Conservation (phyloP, 2,113 vertebrate genomes). For the Hemichromis elongatus region DNA sequence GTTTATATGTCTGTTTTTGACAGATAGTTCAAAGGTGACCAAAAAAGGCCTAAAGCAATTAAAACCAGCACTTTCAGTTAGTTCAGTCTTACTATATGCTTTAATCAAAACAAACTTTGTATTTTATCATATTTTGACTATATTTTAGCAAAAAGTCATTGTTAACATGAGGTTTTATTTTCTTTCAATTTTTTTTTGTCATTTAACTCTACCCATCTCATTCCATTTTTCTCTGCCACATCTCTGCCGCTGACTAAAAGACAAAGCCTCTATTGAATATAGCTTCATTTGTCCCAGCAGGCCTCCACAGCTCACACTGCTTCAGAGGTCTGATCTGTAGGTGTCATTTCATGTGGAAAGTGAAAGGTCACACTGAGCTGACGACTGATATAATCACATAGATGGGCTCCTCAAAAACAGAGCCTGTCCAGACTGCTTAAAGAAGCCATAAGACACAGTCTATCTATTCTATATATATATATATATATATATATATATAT, state of each 20-base stretch:
- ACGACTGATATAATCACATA: conserved; percentile 25
- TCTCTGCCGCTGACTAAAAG: neutral
- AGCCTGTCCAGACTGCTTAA: neutral
- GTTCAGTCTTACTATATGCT: neutral
- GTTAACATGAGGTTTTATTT: neutral
- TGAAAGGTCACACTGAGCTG: conserved; percentile 4
- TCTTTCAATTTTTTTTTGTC: neutral
- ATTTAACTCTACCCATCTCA: neutral
- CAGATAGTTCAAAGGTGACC: neutral
- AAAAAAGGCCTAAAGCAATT: neutral
- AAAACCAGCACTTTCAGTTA: neutral
- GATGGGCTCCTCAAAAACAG: neutral
- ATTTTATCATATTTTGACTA: neutral
- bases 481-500: no score
- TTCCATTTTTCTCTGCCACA: neutral
- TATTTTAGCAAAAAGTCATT: neutral
- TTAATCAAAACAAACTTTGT: neutral
- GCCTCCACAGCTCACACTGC: neutral
- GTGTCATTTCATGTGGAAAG: conserved; percentile 44
- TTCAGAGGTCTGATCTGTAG: conserved; percentile 12
- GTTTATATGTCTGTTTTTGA: neutral
- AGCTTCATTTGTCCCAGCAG: neutral
- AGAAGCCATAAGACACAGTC: neutral
- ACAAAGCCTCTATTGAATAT: conserved; percentile 33
- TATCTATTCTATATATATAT: no score